Evolutionary conservation across 2,797 vertebrate species (phyloP).

Genomic region (Pantherophis vulpinus): DNA sequence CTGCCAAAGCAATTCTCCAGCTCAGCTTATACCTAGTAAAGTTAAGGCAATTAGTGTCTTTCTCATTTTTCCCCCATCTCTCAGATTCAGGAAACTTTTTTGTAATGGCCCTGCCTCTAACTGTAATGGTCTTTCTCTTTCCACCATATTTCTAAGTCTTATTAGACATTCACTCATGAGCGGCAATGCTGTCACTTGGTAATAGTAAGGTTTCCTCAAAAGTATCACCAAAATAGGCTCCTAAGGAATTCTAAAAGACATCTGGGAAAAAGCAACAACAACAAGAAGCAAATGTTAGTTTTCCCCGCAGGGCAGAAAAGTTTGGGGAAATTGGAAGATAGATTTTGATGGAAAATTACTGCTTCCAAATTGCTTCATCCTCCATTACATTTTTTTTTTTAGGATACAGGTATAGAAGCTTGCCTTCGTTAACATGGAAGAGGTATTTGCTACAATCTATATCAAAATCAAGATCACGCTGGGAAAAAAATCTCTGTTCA

Average conservation of each 20-base stretch:
- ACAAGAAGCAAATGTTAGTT: background rate
- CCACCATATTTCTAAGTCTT: background rate
- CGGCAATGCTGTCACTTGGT: background rate
- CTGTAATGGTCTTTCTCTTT: background rate
- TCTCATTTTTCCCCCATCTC: background rate
- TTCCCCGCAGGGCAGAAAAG: background rate
- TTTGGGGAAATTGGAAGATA: background rate
- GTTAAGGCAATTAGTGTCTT: background rate
- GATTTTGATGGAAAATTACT: background rate
- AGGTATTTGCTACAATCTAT: background rate
- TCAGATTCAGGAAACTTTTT: background rate
- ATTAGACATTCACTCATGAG: background rate
- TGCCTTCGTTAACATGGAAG: background rate
- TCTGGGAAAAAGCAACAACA: background rate
- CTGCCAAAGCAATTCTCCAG: background rate
- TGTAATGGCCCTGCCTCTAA: background rate
- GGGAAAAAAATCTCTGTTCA: background rate
- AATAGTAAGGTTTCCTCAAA: background rate
- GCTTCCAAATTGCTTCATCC: background rate
- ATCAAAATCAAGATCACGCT: background rate
- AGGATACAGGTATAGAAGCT: background rate
- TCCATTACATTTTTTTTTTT: background rate
- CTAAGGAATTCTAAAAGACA: background rate
- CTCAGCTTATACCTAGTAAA: background rate
- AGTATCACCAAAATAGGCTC: background rate